Conservation (phyloP, 2,888 invertebrate genomes). For the Drosophila paranaensis region DNA sequence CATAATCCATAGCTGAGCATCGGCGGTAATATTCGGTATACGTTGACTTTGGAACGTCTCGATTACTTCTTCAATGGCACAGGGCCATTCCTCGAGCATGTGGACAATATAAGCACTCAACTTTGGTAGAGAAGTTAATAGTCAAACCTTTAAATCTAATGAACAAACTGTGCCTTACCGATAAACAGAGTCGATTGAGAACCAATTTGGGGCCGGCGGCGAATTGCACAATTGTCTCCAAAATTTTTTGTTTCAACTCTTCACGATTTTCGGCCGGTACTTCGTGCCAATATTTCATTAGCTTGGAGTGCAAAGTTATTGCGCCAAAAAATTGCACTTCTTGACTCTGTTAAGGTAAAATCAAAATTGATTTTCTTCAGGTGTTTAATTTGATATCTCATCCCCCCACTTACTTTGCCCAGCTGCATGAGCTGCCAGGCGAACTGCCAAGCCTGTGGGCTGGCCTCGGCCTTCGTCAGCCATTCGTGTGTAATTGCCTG, state of each 20-base stretch:
- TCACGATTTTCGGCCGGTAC: conserved; percentile 92
- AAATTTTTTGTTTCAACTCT: conserved; percentile 90
- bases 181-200: conserved; percentile 93
- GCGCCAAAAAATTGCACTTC: conserved; percentile 98
- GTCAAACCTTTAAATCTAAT: background rate
- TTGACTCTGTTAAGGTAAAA: conserved; percentile 86
- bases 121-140: conserved; percentile 85
- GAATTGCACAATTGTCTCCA: conserved; percentile 91
- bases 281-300: conserved; percentile 94
- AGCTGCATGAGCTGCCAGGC: conserved; percentile 95
- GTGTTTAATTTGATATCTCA: background rate
- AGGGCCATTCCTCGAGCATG: conserved; percentile 86
- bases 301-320: conserved; percentile 94
- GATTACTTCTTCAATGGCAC: conserved; percentile 91
- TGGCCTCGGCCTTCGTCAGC: conserved; percentile 93
- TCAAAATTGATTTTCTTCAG: conserved; percentile 9
- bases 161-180: conserved; percentile 86
- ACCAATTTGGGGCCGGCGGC: conserved; percentile 94
- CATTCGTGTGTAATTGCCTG: conserved; percentile 93
- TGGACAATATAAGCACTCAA: conserved; percentile 94
- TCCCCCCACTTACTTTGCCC: conserved; percentile 89
- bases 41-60: conserved; percentile 87
- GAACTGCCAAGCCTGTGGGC: conserved; percentile 96
- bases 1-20: conserved; percentile 88
- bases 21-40: conserved; percentile 87